Evolutionary conservation across 2,113 vertebrate genomes (phyloP).

Genomic region (Ophthalmotilapia sp.): DNA sequence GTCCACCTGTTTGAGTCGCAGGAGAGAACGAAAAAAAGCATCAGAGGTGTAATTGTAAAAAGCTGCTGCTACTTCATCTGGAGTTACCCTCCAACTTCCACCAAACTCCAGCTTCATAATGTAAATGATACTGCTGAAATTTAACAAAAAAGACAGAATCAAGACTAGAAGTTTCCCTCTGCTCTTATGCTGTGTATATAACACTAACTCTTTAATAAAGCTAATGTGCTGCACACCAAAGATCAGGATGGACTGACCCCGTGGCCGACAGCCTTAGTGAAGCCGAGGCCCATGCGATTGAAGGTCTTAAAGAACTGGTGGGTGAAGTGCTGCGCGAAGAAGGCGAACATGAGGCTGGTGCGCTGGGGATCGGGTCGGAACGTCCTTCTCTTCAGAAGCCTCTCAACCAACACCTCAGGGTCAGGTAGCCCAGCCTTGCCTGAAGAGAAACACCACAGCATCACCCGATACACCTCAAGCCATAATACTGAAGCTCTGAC

Average conservation of each 20-base stretch:
- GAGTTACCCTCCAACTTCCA: neutral
- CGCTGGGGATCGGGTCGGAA: constrained; percentile 87
- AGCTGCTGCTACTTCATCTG: neutral
- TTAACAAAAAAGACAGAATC: neutral
- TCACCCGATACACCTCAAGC: neutral
- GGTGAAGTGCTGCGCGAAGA: constrained; percentile 98
- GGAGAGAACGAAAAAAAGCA: neutral
- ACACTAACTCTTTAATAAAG: neutral
- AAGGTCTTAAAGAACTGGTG: constrained; percentile 98
- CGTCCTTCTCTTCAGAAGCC: constrained; percentile 77
- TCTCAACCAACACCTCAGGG: constrained; percentile 74
- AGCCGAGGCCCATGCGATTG: constrained; percentile 87
- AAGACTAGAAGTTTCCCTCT: neutral
- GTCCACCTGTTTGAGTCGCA: constrained; percentile 77
- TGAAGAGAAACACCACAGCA: constrained; percentile 32
- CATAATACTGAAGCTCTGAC: constrained; percentile 13
- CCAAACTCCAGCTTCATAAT: neutral
- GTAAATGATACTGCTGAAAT: neutral
- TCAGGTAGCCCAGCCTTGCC: constrained; percentile 81
- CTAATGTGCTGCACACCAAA: neutral
- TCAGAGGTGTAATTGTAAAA: neutral
- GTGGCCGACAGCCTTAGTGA: constrained; percentile 86
- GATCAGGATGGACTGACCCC: constrained; percentile 75
- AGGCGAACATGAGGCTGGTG: constrained; percentile 92
- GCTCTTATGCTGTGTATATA: neutral